phyloP scores from a whole-genome alignment of 2,888 invertebrate species.

The Drosophila diplacantha region DNA sequence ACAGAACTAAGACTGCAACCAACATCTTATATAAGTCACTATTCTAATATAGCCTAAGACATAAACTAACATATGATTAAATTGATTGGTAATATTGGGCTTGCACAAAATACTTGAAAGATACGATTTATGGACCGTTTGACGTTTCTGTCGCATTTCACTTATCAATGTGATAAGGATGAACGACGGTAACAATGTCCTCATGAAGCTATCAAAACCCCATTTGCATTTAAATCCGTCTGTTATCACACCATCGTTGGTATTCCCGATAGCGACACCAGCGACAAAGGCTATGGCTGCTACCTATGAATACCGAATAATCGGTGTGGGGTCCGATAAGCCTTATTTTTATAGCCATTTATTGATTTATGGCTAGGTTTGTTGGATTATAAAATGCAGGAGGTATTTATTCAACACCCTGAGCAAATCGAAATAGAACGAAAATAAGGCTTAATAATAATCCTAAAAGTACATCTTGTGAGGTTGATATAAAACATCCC shows the following conservation, averaged over 20 bases:
- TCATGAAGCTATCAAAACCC: slow-evolving; percentile 29
- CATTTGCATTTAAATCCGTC: slow-evolving; percentile 48
- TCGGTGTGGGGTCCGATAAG: slow-evolving; percentile 51
- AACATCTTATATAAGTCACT: background rate
- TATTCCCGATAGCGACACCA: slow-evolving; percentile 33
- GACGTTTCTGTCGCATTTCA: slow-evolving; percentile 15
- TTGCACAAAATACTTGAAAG: slow-evolving; percentile 1
- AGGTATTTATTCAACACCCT: background rate
- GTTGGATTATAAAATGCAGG: slow-evolving; percentile 1
- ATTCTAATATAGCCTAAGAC: slow-evolving; percentile 3
- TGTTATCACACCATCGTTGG: slow-evolving; percentile 33
- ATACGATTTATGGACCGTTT: slow-evolving; percentile 29
- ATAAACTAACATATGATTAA: background rate
- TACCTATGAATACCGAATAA: slow-evolving; percentile 30
- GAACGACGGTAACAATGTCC: slow-evolving; percentile 39
- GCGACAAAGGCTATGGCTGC: slow-evolving; percentile 24
- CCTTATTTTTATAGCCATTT: slow-evolving; percentile 41
- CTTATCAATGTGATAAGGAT: slow-evolving; percentile 30
- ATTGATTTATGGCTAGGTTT: slow-evolving; percentile 53
- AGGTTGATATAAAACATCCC: too few relatives aligned
- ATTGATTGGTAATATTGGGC: background rate
- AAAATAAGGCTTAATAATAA: background rate
- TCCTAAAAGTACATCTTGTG: background rate
- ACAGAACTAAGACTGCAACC: slow-evolving; percentile 34
- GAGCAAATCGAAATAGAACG: background rate